phyloP scores from a whole-genome alignment of 1,140 invertebrate genomes.

The Holcopasites calliopsidis region DNA sequence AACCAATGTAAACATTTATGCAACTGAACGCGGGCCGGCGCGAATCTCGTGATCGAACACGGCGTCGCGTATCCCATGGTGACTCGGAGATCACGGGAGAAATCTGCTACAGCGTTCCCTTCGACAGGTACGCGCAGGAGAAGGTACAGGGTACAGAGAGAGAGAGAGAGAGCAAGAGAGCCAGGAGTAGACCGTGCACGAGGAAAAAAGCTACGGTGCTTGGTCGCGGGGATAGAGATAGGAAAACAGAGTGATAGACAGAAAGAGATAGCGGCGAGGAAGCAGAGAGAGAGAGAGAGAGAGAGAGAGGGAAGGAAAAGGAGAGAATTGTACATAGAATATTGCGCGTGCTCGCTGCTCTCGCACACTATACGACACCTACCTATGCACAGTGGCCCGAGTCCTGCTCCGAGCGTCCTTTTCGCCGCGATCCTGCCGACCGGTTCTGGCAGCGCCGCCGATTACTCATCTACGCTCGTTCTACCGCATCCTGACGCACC shows the following conservation, averaged over 20 bases:
- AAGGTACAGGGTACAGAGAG: not conserved
- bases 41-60: not conserved
- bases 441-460: constrained; percentile 20
- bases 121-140: constrained; percentile 13
- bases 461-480: constrained; percentile 44
- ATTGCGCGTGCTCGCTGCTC: constrained; percentile 43
- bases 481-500: constrained; percentile 33
- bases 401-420: constrained; percentile 47
- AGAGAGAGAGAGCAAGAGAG: not conserved
- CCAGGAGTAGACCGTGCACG: not conserved
- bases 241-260: not conserved
- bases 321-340: constrained; percentile 25
- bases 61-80: not conserved
- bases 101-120: constrained; percentile 31
- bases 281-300: not conserved
- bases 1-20: constrained; percentile 3
- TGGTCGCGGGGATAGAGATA: not conserved
- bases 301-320: not conserved
- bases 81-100: not conserved
- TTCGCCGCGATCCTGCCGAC: constrained; percentile 40
- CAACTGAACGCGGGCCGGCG: not conserved
- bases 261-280: not conserved
- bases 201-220: constrained; percentile 6
- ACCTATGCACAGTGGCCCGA: constrained; percentile 42
- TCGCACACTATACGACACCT: constrained; percentile 41